Evolutionary conservation across 2,113 vertebrate genomes (phyloP), one percentile per base, ranked within the genome.

Genomic region (Motacilla tschutschensis): DNA sequence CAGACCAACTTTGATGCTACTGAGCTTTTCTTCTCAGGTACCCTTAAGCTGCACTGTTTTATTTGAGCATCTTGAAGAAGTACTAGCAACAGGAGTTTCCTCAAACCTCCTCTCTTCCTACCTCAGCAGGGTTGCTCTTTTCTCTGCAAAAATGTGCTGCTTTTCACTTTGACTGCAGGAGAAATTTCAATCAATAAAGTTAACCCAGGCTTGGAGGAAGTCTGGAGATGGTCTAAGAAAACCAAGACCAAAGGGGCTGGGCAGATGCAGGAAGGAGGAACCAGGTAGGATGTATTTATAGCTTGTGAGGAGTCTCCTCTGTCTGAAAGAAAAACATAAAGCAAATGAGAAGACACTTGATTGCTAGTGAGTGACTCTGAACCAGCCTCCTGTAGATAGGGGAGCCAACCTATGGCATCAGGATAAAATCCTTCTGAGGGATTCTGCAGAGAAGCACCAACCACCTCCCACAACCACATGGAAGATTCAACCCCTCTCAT

Each of bases 401-500:
- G 9, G 29, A 80, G 25, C 7, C n/a, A 78, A 10, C 40, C 12
- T 31, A 15, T 4, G 1, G 5, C 65, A 54, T 20, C 18, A 57
- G 10, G 9, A 26, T n/a, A 79, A 79, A 80, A 29, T 3, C 44
- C 31, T 40, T 51, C 48, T n/a, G 12, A 75, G 26, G 20, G 18
- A 47, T 66, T 71, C 79, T 47, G 20, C 53, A 48, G 31, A 53
- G 29, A 58, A 83, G 16, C 18, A 55, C 14, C 40, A 74, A 31
- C 38, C 43, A 60, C 31, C 44, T 50, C 71, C 33, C 5, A 4
- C 3, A 1, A 2, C 5, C 31, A n/a, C 1, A 0, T 1, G 7
- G 24, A n/a, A 79, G 15, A 36, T 20, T 38, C 21, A 79, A 41
- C 6, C 18, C 10, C 28, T 53, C 22, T 46, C 2, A 0, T 63